Evolutionary conservation across 2,888 invertebrate species (phyloP).

Genomic region (Drosophila monieri): DNA sequence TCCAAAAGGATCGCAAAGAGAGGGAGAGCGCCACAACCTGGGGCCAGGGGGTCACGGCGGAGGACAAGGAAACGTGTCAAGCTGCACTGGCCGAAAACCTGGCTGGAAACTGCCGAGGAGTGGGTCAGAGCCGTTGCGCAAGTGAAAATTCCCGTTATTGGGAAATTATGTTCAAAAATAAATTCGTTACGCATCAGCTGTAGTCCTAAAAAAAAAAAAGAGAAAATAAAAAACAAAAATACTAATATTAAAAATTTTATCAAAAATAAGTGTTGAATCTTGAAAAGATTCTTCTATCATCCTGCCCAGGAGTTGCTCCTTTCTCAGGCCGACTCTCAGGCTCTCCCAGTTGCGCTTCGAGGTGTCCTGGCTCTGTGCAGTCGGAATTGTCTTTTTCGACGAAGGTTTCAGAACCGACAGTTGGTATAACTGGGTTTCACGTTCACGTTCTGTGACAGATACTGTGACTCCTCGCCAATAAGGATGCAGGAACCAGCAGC

Average conservation of each 20-base stretch:
- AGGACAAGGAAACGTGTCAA: conserved; percentile 3
- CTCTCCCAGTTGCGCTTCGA: conserved; percentile 8
- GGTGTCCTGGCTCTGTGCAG: conserved; percentile 53
- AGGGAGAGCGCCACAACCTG: conserved; percentile 17
- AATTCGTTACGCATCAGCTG: conserved; percentile 47
- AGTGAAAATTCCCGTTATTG: conserved; percentile 68
- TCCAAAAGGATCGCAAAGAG: conserved; percentile 66
- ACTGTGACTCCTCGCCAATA: conserved; percentile 6
- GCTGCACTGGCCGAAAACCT: conserved; percentile 8
- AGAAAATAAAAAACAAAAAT: not conserved
- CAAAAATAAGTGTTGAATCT: not conserved
- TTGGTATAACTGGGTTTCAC: conserved; percentile 40
- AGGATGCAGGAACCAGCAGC: not conserved
- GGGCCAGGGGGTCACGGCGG: conserved; percentile 7
- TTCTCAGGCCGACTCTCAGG: conserved; percentile 19
- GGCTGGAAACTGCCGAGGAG: conserved; percentile 18
- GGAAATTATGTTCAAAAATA: conserved; percentile 16
- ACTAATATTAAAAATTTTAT: not conserved
- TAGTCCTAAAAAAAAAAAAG: not conserved
- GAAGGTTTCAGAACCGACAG: conserved; percentile 52
- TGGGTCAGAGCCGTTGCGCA: conserved; percentile 65
- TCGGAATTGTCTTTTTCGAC: conserved; percentile 10
- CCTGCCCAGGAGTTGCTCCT: conserved; percentile 11
- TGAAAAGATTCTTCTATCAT: conserved; percentile 25
- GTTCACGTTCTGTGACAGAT: conserved; percentile 15